Conservation (phyloP, 2,113 vertebrate genomes). For the Xiphorhynchus elegans region DNA sequence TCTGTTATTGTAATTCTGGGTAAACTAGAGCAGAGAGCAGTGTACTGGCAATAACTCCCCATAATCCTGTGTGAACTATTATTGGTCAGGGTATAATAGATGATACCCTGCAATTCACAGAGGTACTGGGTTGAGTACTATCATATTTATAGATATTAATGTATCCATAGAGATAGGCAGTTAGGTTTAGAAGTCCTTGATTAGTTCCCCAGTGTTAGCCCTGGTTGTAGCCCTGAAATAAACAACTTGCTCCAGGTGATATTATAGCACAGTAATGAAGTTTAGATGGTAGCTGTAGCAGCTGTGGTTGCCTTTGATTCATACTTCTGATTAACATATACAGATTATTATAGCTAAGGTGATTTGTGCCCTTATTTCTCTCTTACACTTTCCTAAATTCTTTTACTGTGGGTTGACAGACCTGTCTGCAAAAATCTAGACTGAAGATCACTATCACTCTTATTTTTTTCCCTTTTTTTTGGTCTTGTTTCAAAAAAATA, state of each 20-base stretch:
- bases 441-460: not conserved
- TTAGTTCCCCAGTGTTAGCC: conserved; percentile 29
- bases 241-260: conserved; percentile 7
- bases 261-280: not conserved
- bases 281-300: not conserved
- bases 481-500: not conserved
- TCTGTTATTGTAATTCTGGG: not conserved
- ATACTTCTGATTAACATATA: conserved; percentile 11
- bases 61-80: not conserved
- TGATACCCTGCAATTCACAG: not conserved
- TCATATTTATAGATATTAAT: conserved; percentile 29
- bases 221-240: conserved; percentile 7
- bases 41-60: not conserved
- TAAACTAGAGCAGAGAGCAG: not conserved
- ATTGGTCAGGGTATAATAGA: not conserved
- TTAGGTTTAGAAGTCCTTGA: conserved; percentile 34
- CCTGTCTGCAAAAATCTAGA: not conserved
- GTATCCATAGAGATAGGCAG: not conserved
- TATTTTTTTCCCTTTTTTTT: not conserved
- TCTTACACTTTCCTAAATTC: not conserved
- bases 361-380: not conserved
- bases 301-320: not conserved
- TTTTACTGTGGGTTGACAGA: not conserved
- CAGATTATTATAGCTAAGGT: not conserved
- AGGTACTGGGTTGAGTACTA: not conserved